Conservation (phyloP, 2,797 vertebrate species). For the Eremophila alpestris region DNA sequence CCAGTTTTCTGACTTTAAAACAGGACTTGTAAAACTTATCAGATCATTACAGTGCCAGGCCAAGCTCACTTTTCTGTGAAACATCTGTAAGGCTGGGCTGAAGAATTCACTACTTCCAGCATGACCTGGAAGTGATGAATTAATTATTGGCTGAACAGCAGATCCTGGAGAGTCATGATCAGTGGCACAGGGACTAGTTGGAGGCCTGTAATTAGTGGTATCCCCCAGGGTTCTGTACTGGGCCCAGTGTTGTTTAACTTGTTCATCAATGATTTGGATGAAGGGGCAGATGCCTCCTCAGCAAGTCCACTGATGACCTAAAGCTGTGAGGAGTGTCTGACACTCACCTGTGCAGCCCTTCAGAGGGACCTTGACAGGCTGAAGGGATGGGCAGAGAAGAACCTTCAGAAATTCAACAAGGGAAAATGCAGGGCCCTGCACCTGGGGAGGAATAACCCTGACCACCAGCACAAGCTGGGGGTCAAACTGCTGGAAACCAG, state of each 20-base stretch:
- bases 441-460: neutral
- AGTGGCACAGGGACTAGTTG: neutral
- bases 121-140: neutral
- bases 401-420: neutral
- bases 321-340: neutral
- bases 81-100: neutral
- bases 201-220: neutral
- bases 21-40: neutral
- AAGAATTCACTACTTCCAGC: neutral
- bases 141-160: neutral
- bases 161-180: neutral
- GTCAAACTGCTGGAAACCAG: neutral
- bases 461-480: neutral
- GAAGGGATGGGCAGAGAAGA: neutral
- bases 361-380: neutral
- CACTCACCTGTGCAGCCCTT: neutral
- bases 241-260: neutral
- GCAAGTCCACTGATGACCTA: neutral
- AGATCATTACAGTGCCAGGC: neutral
- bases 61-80: neutral
- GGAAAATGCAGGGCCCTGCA: neutral
- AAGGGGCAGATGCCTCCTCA: neutral
- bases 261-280: neutral
- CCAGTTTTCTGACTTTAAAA: neutral
- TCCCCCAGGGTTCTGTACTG: neutral